Evolutionary conservation across 2,888 invertebrate species (phyloP).

Genomic region (Ischnura elegans): DNA sequence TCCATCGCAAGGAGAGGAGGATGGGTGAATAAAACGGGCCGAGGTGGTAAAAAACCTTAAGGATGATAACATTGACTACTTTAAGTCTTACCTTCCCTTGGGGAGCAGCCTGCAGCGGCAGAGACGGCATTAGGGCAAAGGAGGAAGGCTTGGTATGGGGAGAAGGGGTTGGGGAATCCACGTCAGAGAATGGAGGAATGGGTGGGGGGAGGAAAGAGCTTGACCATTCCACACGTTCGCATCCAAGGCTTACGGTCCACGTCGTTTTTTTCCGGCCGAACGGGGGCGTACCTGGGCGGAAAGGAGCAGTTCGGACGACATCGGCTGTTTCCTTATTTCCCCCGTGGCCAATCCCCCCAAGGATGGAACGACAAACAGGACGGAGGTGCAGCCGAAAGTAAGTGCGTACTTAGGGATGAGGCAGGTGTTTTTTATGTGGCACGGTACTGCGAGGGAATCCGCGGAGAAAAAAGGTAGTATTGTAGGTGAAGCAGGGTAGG

Average conservation of each 20-base stretch:
- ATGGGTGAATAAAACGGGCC: not conserved
- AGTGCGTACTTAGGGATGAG: not conserved
- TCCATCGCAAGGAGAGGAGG: not conserved
- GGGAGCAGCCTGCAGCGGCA: not conserved
- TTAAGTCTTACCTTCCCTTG: not conserved
- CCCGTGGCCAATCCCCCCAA: not conserved
- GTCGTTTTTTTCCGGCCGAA: not conserved
- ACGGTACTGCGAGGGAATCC: not conserved
- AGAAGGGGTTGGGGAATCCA: not conserved
- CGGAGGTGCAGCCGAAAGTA: not conserved
- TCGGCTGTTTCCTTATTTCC: slow-evolving; percentile 21
- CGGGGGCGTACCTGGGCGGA: not conserved
- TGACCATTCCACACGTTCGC: not conserved
- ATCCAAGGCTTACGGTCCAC: not conserved
- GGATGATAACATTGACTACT: slow-evolving; percentile 22
- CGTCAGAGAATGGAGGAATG: not conserved
- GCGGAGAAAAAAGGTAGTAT: not conserved
- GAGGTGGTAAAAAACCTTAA: slow-evolving; percentile 38
- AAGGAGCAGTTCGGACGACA: not conserved
- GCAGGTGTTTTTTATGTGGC: not conserved
- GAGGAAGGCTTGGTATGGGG: too few relatives aligned
- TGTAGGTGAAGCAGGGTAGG: not conserved
- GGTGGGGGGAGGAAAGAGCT: not conserved
- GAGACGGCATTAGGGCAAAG: slow-evolving; percentile 10
- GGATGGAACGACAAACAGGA: not conserved